Base-by-base conservation (phyloP, 2,113 vertebrate genomes). In the Misgurnus mizolepis region DNA sequence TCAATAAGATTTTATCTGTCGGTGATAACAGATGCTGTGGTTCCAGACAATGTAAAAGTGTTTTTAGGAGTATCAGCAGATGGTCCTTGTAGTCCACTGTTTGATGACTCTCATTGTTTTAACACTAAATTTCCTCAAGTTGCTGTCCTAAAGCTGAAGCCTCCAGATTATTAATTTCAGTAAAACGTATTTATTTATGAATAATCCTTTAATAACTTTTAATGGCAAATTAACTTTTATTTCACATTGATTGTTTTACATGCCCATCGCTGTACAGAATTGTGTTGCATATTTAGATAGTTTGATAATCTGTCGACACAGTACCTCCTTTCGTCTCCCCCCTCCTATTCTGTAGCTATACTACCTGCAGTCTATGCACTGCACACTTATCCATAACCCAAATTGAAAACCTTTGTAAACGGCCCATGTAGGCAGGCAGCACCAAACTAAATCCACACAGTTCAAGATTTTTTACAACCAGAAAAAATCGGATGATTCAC, bases 241-340 rank as follows among this genome's bases (percentile, higher is more conserved):
- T 22, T 22, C 22, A 22, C 22, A 22, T 22, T 22, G 22, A 22
- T 22, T 22, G 22, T 22, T 22, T 22, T 1, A 22, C 22, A 22
- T 22, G 22, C 22, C 22, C 22, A 22, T 22, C 1, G 22, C 22
- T 22, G 22, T 22, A 22, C 22, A 22, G 22, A 22, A 22, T 22
- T 22, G 22, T 22, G 22, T 22, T 22, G 22, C 22, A 22, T 22
- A 22, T 22, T 22, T 22, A 22, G 22, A 22, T 22, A 47, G 56
- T 86, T 86, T 84, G 82, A 84, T 84, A 82, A 80, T 64, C 62
- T 82, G 80, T 78, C 74, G 82, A 86, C 76, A 82, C 22, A 22
- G 22, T 22, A 65, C 80, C 77, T 79, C 60, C 82, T 82, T 86
- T 82, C 68, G 84, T 82, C 82, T 80, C 50, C 9, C 34, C 58